Evolutionary conservation across 2,113 vertebrate species (phyloP), one percentile per base, ranked within the genome.

Genomic region (Lepus europaeus): DNA sequence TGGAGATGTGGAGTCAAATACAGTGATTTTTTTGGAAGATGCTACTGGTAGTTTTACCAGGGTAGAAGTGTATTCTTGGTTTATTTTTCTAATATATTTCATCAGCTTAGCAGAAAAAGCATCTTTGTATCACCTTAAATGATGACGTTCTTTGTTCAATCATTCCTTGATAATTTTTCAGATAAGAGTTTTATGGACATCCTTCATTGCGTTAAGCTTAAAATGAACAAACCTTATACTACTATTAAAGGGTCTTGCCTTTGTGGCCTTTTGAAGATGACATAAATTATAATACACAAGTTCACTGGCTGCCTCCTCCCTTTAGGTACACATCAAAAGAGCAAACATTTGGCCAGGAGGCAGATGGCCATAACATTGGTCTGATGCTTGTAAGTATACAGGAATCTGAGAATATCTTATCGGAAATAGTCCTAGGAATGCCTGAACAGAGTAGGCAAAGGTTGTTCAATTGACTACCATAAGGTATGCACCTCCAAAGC

Each of bases 211-310:
- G 31, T 27, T 77, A 49, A 45, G 76, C 25, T 91, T 93, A 79
- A 91, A 68, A 23, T 91, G 17, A 89, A 89, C 80, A 39, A 51
- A 77, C 36, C 36, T 87, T 93, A 94, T 73, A 80, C 61, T 31
- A 87, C 94, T 87, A 95, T 96, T 87, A 20, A 76, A 68, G 39
- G 89, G 68, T 56, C 83, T 87, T 91, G 36, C 11, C 8, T 90
- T 90, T 19, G 19, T 84, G 72, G 88, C 51, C 76, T 84, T 90
- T 92, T 17, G 14, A 66, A 70, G 64, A 86, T 66, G 53, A 64
- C 22, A 25, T 25, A 51, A 0, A 85, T 90, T 74, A 90, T 69
- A 84, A 39, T 53, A 63, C 0, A 16, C 20, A 56, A 36, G 9
- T 17, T 73, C 66, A 51, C 59, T 31, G 7, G 23, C 91, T 80